These are phyloP conservation scores for Novumbra hubbsi DNA, from an alignment of 2,797 vertebrate species.

Conservation along the genomic window DNA sequence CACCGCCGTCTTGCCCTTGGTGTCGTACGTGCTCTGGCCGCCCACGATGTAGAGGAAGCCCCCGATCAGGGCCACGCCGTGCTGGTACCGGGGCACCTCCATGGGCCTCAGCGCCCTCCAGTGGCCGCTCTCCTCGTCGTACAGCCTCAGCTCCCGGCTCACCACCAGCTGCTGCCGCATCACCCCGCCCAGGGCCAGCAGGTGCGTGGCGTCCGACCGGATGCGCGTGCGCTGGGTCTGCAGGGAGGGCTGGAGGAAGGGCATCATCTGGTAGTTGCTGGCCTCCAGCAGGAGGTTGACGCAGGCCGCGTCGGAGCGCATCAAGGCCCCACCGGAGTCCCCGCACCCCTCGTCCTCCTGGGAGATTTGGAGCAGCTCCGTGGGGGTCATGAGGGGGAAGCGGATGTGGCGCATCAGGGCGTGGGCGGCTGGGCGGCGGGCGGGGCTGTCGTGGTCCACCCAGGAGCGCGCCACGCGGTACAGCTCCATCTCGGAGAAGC, in stretches of 20 bases:
- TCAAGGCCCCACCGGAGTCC: conserved; percentile 48
- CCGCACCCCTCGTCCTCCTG: conserved; percentile 67
- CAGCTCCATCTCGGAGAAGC: conserved; percentile 77
- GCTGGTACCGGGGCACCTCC: conserved; percentile 80
- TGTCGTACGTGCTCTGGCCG: conserved; percentile 82
- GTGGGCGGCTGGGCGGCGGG: conserved; percentile 54
- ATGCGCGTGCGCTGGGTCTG: conserved; percentile 79
- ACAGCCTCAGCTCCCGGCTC: conserved; percentile 77
- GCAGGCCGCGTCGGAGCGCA: conserved; percentile 72
- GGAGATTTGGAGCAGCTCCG: conserved; percentile 78
- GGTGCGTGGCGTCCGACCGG: conserved; percentile 72
- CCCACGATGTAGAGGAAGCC: conserved; percentile 83
- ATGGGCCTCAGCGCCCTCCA: conserved; percentile 78
- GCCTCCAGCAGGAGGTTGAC: conserved; percentile 82
- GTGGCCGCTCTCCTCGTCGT: conserved; percentile 61
- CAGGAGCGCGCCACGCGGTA: conserved; percentile 72
- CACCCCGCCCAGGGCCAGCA: conserved; percentile 77
- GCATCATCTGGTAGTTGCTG: conserved; percentile 86
- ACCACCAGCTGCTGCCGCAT: conserved; percentile 83
- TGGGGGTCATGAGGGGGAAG: conserved; percentile 78
- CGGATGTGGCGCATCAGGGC: conserved; percentile 76
- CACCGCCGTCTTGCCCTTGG: conserved; percentile 82
- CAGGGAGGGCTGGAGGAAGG: conserved; percentile 76
- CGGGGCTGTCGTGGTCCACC: conserved; percentile 61
- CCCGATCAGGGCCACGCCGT: conserved; percentile 77